A percentile compares a stretch with the other conserved stretches of the same genome.
Evolutionary conservation across 1,140 invertebrate species (phyloP).

Genomic region (Zaprionus lachaisei): DNA sequence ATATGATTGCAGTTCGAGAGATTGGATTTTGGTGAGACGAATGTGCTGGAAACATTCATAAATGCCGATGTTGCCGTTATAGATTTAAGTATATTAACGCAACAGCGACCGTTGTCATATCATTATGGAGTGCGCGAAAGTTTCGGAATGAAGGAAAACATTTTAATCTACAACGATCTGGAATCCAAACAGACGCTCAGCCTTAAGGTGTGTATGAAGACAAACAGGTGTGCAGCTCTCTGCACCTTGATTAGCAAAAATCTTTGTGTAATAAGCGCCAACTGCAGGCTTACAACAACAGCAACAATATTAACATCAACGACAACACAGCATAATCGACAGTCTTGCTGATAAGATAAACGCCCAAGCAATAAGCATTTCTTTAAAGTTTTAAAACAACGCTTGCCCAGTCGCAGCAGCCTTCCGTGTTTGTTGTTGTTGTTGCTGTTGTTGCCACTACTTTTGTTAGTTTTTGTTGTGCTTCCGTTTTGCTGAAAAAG

Average conservation of each 20-base stretch:
- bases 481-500: constrained; percentile 37
- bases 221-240: constrained; percentile 28
- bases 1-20: constrained; percentile 90
- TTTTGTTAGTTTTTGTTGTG: constrained; percentile 52
- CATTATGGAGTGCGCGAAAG: constrained; percentile 98
- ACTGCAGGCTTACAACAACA: constrained; percentile 24
- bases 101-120: constrained; percentile 97
- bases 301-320: constrained; percentile 1
- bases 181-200: constrained; percentile 94
- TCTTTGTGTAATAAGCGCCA: constrained; percentile 34
- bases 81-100: constrained; percentile 95
- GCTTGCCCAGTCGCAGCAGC: constrained; percentile 40
- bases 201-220: constrained; percentile 88
- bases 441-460: constrained; percentile 41
- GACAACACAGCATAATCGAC: constrained; percentile 54
- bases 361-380: constrained; percentile 39
- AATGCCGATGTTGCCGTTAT: constrained; percentile 99
- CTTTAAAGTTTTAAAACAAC: constrained; percentile 41
- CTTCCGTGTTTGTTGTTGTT: constrained; percentile 38
- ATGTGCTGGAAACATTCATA: constrained; percentile 94
- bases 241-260: constrained; percentile 53
- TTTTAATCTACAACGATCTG: constrained; percentile 96
- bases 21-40: constrained; percentile 94
- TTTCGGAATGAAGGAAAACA: constrained; percentile 99
- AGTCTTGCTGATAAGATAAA: constrained; percentile 71